Base-by-base conservation (phyloP, 1,140 invertebrate species). In the Araneus ventricosus region DNA sequence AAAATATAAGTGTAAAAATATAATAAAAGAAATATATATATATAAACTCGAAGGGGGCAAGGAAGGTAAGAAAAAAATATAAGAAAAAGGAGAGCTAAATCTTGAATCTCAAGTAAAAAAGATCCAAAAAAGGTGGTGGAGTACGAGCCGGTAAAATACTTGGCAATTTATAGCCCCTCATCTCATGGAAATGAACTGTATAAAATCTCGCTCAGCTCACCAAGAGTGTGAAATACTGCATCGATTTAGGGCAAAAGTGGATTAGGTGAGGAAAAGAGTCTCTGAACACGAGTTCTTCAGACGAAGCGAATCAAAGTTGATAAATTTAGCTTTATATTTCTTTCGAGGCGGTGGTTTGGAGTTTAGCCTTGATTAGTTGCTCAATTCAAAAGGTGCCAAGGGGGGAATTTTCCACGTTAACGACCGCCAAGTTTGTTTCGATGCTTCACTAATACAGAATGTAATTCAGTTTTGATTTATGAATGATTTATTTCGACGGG, bases 101-200 rank as follows among this genome's bases (percentile, higher is more conserved):
- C 79, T 84, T 24, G 30, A 84, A 91, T 91, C 89, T 84, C 37
- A 34, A 41, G 75, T 45, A 37, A 45, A 63, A 57, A 41, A 41
- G 63, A 84, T 1, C 8, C 20, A 84, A 22, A 24, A 84, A 41
- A 67, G 24, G 24, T 61, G 86, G 57, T 27, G 67, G 88, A 80
- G 88, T 63, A 59, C n/a, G 30, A 91, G 75, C 61, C 89, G 34
- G 89, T 91, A 84, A 91, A 91, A 91, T 91, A 63, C 89, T 84
- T 63, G 80, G 80, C 89, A 91, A 91, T 91, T 91, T 82, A 82
- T 84, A 84, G 89, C 79, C 41, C 52, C 79, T 91, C 89, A 91
- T 91, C 89, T 63, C 52, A 91, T 91, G 89, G 89, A 91, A 91
- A 91, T 91, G 70, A 91, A 91, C 89, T 91, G 89, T 91, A 91